phyloP scores from a whole-genome alignment of 1,140 invertebrate genomes.

The Solenopsis invicta region DNA sequence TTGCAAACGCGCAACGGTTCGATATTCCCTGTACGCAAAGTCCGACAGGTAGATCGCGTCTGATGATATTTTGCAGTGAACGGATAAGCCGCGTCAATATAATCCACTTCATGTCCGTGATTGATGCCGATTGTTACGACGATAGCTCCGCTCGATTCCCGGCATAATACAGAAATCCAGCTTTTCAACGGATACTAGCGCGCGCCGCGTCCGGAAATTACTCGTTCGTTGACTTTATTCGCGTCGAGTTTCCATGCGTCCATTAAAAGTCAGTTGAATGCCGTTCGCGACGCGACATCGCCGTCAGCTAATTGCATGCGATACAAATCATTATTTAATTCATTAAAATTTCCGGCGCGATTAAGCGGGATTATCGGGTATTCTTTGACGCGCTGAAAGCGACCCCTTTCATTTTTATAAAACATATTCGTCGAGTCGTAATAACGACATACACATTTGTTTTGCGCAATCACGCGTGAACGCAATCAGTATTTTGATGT shows the following conservation, averaged over 20 bases:
- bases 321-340: constrained; percentile 59
- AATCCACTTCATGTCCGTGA: constrained; percentile 65
- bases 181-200: constrained; percentile 55
- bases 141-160: constrained; percentile 52
- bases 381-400: constrained; percentile 47
- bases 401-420: constrained; percentile 26
- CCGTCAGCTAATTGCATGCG: constrained; percentile 61
- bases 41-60: constrained; percentile 34
- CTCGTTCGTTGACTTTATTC: constrained; percentile 54
- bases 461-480: neutral
- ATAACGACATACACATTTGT: constrained; percentile 16
- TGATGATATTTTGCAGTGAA: constrained; percentile 51
- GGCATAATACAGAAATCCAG: constrained; percentile 60
- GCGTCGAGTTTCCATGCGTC: constrained; percentile 25
- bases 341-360: constrained; percentile 55
- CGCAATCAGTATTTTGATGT: constrained; percentile 4
- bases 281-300: constrained; percentile 30
- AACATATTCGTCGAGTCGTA: neutral
- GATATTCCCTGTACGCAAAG: constrained; percentile 40
- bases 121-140: constrained; percentile 67
- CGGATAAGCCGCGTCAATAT: constrained; percentile 66
- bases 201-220: constrained; percentile 32
- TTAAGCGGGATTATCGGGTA: constrained; percentile 44
- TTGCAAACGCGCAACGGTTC: constrained; percentile 48
- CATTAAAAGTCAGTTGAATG: constrained; percentile 53